Evolutionary conservation across 2,113 vertebrate genomes (phyloP), one percentile per base, ranked within the genome.

Genomic region (Amblyornis subalaris): DNA sequence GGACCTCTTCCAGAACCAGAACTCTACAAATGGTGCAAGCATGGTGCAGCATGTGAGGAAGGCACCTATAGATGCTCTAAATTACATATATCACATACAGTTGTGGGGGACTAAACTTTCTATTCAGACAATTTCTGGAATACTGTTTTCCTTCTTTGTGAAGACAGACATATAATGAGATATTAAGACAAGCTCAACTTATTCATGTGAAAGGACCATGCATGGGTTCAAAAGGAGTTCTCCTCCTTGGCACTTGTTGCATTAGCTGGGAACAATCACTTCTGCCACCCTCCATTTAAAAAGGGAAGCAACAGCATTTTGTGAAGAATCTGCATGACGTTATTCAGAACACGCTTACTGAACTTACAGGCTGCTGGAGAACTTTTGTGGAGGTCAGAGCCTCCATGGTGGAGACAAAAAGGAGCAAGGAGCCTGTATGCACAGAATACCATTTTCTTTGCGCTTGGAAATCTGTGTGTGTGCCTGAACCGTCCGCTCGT

Each of bases 211-310:
- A 79, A 75, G 48, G 26, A 62, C 26, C 16, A 35, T 6, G 10
- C 14, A 20, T 1, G 48, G 47, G 11, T 16, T 70, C 85, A 74
- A 48, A 65, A 73, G 21, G 6, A 89, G 38, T 44, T 17, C 0
- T 0, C 24, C 8, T 48, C 23, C 21, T 22, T 22, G 9, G 22
- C 20, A 77, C 23, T 33, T 1, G 1, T 5, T 48, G 23, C 1
- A 33, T 28, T 54, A 62, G 40, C 3, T 51, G 19, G 20, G 48
- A 94, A 66, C 22, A 47, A 50, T 36, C 51, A 42, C 33, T 74
- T 40, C 35, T 47, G 38, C 36, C 53, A 51, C 44, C 7, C 19
- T 51, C 28, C 7, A 28, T 25, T 64, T 75, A 25, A 61, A 35
- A 76, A 76, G 22, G 10, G 33, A 75, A 3, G 4, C 4, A 75